phyloP scores from a whole-genome alignment of 2,113 vertebrate species.

The Mesembrinibis cayennensis region DNA sequence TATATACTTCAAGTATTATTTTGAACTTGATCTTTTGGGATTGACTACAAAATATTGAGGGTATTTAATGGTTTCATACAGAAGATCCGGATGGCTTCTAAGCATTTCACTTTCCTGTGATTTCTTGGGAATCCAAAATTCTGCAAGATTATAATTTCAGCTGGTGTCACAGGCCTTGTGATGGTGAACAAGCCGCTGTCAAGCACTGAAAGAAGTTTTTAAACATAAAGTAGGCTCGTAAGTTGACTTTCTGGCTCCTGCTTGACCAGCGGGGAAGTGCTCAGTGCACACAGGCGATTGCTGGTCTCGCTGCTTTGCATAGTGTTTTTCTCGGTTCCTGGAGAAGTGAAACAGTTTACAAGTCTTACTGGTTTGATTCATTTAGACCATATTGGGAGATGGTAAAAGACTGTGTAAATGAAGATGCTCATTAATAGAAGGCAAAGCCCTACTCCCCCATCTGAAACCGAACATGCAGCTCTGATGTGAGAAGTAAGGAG shows the following conservation, averaged over 20 bases:
- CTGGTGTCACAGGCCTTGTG: background rate
- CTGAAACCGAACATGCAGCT: background rate
- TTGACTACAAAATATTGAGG: background rate
- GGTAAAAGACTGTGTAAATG: background rate
- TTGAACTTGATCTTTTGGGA: background rate
- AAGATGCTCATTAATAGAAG: background rate
- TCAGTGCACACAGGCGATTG: rapidly evolving
- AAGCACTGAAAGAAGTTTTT: background rate
- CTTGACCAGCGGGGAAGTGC: background rate
- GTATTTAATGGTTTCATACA: background rate
- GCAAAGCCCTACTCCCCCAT: background rate
- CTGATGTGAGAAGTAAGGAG: background rate
- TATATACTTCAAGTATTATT: background rate
- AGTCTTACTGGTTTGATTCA: background rate
- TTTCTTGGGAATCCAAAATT: background rate
- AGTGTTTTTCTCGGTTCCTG: background rate
- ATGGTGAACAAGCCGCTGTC: background rate
- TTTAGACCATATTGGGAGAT: background rate
- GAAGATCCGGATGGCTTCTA: background rate
- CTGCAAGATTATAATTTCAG: background rate
- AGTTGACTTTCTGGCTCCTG: background rate
- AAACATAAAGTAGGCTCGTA: background rate
- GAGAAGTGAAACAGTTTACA: background rate
- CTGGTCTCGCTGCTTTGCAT: background rate
- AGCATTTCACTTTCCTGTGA: background rate